Evolutionary conservation across 2,888 invertebrate genomes (phyloP).

Genomic region (Yponomeuta plumbellus): DNA sequence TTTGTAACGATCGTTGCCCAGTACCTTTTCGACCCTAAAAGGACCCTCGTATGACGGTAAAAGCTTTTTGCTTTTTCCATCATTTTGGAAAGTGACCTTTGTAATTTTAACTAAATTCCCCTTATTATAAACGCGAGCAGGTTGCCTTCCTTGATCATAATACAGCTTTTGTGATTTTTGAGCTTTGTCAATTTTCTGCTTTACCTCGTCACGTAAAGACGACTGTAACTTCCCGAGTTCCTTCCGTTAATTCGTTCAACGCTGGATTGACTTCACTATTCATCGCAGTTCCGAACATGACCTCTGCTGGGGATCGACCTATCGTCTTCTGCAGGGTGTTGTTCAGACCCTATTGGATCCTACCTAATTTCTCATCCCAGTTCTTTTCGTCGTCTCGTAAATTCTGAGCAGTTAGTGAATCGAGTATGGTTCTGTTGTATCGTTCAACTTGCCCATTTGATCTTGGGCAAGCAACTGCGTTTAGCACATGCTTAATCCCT

Average conservation of each 20-base stretch:
- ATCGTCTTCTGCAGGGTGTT: conserved; percentile 12
- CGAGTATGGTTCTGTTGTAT: conserved; percentile 13
- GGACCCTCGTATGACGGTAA: conserved; percentile 19
- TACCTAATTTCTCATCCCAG: conserved; percentile 10
- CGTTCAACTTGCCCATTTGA: conserved; percentile 16
- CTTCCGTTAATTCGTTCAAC: not conserved
- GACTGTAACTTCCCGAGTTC: not conserved
- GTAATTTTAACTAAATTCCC: conserved; percentile 17
- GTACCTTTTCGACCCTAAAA: conserved; percentile 16
- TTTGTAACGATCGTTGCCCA: conserved; percentile 21
- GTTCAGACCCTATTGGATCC: conserved; percentile 12
- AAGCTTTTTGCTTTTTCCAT: conserved; percentile 19
- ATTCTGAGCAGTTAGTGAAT: conserved; percentile 2
- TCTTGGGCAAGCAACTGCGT: conserved; percentile 21
- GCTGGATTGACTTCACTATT: not conserved
- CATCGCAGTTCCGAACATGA: conserved; percentile 9
- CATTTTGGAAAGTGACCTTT: conserved; percentile 1
- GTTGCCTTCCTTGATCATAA: conserved; percentile 5
- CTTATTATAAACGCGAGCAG: conserved; percentile 13
- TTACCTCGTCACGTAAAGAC: not conserved
- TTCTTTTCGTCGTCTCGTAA: not conserved
- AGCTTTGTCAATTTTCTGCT: conserved; percentile 10
- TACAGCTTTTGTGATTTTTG: conserved; percentile 5
- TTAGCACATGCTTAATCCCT: conserved; percentile 21
- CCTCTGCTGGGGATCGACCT: conserved; percentile 5